These are phyloP conservation scores for Solenopsis fugax DNA, from an alignment of 1,140 invertebrate species.

Conservation along the genomic window DNA sequence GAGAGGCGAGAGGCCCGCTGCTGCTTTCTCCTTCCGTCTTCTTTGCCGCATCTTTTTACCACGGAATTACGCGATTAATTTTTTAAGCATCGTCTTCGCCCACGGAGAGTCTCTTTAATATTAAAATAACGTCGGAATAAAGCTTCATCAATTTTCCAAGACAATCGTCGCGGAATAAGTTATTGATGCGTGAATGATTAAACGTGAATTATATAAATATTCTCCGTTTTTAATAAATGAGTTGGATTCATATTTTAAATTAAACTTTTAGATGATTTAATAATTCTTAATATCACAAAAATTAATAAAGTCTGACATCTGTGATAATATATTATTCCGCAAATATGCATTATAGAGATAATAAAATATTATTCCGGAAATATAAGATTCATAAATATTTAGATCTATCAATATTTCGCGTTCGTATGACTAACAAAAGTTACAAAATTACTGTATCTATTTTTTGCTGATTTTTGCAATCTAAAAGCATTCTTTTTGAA, in stretches of 20 bases:
- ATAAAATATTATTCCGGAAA: neutral
- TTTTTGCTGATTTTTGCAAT: neutral
- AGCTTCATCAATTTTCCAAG: constrained; percentile 2
- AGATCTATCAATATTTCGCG: neutral
- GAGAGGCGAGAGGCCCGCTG: constrained; percentile 11
- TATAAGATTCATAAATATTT: neutral
- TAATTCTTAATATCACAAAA: neutral
- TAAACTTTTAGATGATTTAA: neutral
- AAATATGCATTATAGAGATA: too few species aligned
- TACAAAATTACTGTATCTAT: neutral
- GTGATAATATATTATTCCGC: neutral
- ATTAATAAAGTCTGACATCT: neutral
- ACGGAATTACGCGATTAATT: constrained; percentile 49
- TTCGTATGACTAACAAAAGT: neutral
- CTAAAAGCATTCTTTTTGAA: neutral
- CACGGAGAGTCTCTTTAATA: neutral
- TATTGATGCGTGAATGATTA: neutral
- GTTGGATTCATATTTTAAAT: neutral
- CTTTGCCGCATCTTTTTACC: neutral
- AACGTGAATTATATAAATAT: neutral
- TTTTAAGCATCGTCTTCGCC: constrained; percentile 34
- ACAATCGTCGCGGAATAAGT: neutral
- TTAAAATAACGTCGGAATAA: constrained; percentile 12
- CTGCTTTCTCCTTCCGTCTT: constrained; percentile 10
- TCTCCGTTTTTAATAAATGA: neutral